These are phyloP conservation scores for Lutraria lutraria DNA, from an alignment of 2,888 invertebrate species.

Conservation along the genomic window DNA sequence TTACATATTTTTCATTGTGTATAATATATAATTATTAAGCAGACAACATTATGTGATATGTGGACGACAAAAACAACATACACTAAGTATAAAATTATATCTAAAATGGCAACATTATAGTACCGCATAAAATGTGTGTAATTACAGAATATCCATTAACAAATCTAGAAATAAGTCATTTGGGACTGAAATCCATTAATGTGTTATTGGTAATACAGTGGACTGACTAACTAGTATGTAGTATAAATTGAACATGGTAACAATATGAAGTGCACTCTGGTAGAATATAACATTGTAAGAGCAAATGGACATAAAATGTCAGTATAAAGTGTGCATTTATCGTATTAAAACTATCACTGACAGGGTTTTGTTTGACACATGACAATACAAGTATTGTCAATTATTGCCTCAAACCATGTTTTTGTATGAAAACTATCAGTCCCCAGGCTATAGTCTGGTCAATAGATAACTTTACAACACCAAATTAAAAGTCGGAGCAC, in stretches of 20 bases:
- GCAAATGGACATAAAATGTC: slow-evolving; percentile 8
- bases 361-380: background rate
- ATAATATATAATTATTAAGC: too few relatives aligned
- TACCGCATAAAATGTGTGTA: background rate
- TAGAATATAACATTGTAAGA: background rate
- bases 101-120: background rate
- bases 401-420: background rate
- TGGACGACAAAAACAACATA: background rate
- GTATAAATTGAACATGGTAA: background rate
- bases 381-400: slow-evolving; percentile 9
- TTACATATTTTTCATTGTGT: too few relatives aligned
- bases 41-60: too few relatives aligned
- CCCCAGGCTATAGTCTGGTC: slow-evolving; percentile 1
- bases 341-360: slow-evolving; percentile 5
- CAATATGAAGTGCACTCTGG: background rate
- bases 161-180: background rate
- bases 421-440: background rate
- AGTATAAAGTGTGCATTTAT: background rate
- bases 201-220: background rate
- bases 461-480: background rate
- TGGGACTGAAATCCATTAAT: slow-evolving; percentile 10
- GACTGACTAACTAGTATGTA: background rate
- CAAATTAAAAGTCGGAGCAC: background rate
- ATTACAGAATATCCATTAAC: slow-evolving; percentile 2
- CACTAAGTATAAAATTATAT: background rate